phyloP scores from a whole-genome alignment of 1,140 invertebrate genomes.

The Drosophila oshimai region DNA sequence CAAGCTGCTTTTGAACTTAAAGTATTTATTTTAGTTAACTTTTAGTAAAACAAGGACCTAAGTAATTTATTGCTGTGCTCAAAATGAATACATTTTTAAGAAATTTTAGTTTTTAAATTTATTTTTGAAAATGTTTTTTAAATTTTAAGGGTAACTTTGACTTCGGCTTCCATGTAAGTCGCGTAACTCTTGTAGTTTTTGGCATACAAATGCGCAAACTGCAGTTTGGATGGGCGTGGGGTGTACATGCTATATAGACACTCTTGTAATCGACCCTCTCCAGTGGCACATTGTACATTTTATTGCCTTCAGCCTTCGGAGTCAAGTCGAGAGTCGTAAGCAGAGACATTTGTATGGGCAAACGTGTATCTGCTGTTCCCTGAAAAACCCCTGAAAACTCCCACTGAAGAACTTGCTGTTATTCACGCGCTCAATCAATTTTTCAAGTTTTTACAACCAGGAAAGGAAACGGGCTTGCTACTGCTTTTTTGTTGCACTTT shows the following conservation, averaged over 20 bases:
- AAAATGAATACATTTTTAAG: no score
- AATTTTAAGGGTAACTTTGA: not conserved
- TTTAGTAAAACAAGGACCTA: no score
- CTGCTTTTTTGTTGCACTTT: not conserved
- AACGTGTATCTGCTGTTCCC: slow-evolving; percentile 37
- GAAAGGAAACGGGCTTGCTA: not conserved
- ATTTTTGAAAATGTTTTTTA: not conserved
- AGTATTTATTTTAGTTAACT: no score
- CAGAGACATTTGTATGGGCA: slow-evolving; percentile 72
- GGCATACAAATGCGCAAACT: slow-evolving; percentile 70
- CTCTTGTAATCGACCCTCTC: not conserved
- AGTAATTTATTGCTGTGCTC: no score
- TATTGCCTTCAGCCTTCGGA: slow-evolving; percentile 56
- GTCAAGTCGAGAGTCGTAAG: slow-evolving; percentile 41
- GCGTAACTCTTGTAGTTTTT: slow-evolving; percentile 30
- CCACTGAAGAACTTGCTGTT: slow-evolving; percentile 48
- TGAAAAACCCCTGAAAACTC: not conserved
- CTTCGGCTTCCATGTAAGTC: not conserved
- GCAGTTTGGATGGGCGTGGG: slow-evolving; percentile 23
- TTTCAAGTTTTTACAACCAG: slow-evolving; percentile 69
- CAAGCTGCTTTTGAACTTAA: no score
- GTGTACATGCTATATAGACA: not conserved
- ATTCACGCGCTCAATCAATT: slow-evolving; percentile 82
- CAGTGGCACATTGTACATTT: slow-evolving; percentile 67
- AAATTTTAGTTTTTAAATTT: not conserved